phyloP scores from a whole-genome alignment of 2,113 vertebrate species.

The Ranitomeya imitator region DNA sequence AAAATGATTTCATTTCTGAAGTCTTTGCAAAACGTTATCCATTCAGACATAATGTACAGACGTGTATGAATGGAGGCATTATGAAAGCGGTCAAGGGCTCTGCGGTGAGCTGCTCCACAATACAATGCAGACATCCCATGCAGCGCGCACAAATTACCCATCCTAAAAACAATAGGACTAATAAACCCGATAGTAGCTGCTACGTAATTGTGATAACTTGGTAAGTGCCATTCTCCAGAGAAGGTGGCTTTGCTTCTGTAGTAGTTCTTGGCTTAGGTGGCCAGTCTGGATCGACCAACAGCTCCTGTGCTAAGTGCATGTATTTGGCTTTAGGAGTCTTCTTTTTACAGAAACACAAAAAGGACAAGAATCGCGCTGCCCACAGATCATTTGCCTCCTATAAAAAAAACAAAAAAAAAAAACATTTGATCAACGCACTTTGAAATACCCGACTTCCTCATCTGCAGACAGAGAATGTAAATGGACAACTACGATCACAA shows the following conservation, averaged over 20 bases:
- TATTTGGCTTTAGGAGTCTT: constrained; percentile 89
- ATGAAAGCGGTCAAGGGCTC: constrained; percentile 15
- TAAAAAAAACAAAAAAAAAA: constrained; percentile 25
- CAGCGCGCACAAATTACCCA: constrained; percentile 3
- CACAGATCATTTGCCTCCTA: constrained; percentile 78
- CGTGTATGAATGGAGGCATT: constrained; percentile 5
- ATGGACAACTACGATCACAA: neutral
- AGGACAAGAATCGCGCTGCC: constrained; percentile 72
- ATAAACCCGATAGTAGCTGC: constrained; percentile 62
- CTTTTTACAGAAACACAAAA: constrained; percentile 73
- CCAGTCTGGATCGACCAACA: constrained; percentile 93
- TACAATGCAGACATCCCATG: neutral
- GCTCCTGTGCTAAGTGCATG: constrained; percentile 94
- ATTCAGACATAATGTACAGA: constrained; percentile 13
- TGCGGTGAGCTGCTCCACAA: constrained; percentile 17
- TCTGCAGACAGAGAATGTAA: neutral
- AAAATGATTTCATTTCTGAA: constrained; percentile 18
- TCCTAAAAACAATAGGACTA: neutral
- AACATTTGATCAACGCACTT: neutral
- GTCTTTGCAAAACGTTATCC: neutral
- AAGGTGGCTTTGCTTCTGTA: constrained; percentile 85
- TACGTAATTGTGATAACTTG: constrained; percentile 82
- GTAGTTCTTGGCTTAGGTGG: constrained; percentile 95
- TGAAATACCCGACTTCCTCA: neutral
- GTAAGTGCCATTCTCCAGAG: constrained; percentile 81